phyloP scores from a whole-genome alignment of 2,113 vertebrate genomes.

The Narcine bancroftii region DNA sequence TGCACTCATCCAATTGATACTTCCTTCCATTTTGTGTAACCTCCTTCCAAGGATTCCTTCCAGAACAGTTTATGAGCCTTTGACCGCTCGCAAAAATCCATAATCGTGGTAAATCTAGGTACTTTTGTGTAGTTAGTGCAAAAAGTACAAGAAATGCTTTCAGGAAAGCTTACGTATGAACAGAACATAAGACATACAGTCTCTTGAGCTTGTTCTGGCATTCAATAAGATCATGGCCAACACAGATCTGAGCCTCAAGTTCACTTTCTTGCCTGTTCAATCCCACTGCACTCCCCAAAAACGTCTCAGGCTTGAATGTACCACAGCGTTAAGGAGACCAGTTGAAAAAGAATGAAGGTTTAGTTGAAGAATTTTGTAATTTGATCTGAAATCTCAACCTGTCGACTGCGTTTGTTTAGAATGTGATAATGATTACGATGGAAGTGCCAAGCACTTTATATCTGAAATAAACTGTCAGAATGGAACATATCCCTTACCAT shows the following conservation, averaged over 20 bases:
- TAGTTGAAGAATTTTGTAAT: background rate
- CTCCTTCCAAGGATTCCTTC: too few relatives aligned
- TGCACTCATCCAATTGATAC: too few relatives aligned
- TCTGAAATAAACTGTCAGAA: background rate
- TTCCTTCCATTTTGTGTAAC: too few relatives aligned
- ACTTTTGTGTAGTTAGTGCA: background rate
- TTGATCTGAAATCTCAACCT: background rate
- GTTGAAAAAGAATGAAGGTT: background rate
- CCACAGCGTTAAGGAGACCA: background rate
- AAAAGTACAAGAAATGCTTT: background rate
- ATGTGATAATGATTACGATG: background rate
- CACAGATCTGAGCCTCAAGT: too few relatives aligned
- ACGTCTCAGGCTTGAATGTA: too few relatives aligned
- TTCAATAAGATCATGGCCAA: too few relatives aligned
- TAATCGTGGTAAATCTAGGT: background rate
- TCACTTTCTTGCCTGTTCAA: too few relatives aligned
- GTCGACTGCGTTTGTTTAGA: constrained; percentile 9
- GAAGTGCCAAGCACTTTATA: background rate
- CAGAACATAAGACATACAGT: too few relatives aligned
- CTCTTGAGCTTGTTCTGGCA: too few relatives aligned
- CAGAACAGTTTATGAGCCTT: too few relatives aligned
- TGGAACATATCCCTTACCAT: background rate
- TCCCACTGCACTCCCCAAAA: too few relatives aligned
- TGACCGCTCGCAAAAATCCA: too few relatives aligned
- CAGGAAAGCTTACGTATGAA: background rate